These are phyloP conservation scores for Caprella mutica DNA, from an alignment of 2,888 invertebrate genomes.

Conservation along the genomic window DNA sequence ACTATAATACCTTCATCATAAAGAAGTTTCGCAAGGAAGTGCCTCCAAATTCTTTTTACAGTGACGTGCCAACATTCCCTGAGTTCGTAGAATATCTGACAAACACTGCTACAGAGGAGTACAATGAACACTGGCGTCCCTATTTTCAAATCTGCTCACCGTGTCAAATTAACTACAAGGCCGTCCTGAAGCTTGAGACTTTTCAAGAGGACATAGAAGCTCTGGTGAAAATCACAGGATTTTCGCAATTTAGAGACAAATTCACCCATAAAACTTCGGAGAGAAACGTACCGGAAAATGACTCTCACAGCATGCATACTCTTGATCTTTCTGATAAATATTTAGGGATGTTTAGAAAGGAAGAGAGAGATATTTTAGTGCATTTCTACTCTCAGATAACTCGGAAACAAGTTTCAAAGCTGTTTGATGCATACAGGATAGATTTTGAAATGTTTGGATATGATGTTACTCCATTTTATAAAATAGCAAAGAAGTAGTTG, in stretches of 20 bases:
- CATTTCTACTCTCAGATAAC: slow-evolving; percentile 43
- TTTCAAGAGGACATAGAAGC: slow-evolving; percentile 6
- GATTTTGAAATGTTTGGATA: slow-evolving; percentile 61
- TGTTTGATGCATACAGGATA: slow-evolving; percentile 52
- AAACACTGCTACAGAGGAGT: slow-evolving; percentile 16
- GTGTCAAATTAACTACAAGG: slow-evolving; percentile 18
- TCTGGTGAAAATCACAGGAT: slow-evolving; percentile 7
- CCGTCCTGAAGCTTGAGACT: slow-evolving; percentile 12
- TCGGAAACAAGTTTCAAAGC: slow-evolving; percentile 47
- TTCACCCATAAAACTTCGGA: neutral
- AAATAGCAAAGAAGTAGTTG: no score
- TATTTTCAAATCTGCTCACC: slow-evolving; percentile 35
- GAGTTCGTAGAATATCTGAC: slow-evolving; percentile 27
- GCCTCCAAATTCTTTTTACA: neutral
- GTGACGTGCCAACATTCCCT: slow-evolving; percentile 25
- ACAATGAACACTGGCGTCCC: slow-evolving; percentile 33
- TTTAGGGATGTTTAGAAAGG: neutral
- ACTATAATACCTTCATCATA: slow-evolving; percentile 17
- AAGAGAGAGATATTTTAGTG: neutral
- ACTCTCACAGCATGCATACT: neutral
- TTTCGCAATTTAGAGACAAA: neutral
- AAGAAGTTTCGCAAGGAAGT: slow-evolving; percentile 8
- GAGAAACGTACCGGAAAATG: neutral
- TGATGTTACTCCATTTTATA: slow-evolving; percentile 12
- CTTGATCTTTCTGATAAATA: neutral